These are phyloP conservation scores for Rana temporaria DNA, from an alignment of 2,113 vertebrate species.

Conservation along the genomic window DNA sequence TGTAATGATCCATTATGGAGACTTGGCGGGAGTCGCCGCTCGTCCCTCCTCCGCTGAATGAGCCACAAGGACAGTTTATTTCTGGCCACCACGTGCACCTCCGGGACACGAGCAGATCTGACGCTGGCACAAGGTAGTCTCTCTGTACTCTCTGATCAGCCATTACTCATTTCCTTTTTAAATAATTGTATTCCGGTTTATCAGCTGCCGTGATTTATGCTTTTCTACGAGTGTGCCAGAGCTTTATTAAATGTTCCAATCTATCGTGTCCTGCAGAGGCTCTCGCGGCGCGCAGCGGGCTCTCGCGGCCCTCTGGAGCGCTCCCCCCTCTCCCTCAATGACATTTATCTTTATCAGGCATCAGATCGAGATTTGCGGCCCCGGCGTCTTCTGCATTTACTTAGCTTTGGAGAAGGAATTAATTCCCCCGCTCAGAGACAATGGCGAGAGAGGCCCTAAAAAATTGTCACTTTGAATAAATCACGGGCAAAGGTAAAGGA, in stretches of 20 bases:
- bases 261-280: slow-evolving; percentile 2
- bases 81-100: not conserved
- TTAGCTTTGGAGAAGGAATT: slow-evolving; percentile 39
- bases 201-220: slow-evolving; percentile 33
- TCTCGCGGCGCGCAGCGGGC: slow-evolving; percentile 1
- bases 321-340: slow-evolving; percentile 32
- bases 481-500: slow-evolving; percentile 45
- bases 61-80: slow-evolving; percentile 16
- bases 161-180: slow-evolving; percentile 47
- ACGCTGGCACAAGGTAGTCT: not conserved
- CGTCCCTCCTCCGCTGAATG: not conserved
- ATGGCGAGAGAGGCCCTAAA: slow-evolving; percentile 19
- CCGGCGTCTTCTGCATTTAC: slow-evolving; percentile 41
- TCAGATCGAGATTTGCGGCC: slow-evolving; percentile 40
- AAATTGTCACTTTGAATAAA: slow-evolving; percentile 52
- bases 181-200: slow-evolving; percentile 50
- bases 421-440: slow-evolving; percentile 49
- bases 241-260: slow-evolving; percentile 44
- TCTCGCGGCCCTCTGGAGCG: slow-evolving; percentile 21
- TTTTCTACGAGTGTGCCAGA: slow-evolving; percentile 24
- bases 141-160: slow-evolving; percentile 22
- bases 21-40: not conserved
- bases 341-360: slow-evolving; percentile 47
- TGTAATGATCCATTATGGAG: not conserved
- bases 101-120: not conserved